These are phyloP conservation scores for Theristicus caerulescens DNA, from an alignment of 2,113 vertebrate genomes.

Conservation along the genomic window DNA sequence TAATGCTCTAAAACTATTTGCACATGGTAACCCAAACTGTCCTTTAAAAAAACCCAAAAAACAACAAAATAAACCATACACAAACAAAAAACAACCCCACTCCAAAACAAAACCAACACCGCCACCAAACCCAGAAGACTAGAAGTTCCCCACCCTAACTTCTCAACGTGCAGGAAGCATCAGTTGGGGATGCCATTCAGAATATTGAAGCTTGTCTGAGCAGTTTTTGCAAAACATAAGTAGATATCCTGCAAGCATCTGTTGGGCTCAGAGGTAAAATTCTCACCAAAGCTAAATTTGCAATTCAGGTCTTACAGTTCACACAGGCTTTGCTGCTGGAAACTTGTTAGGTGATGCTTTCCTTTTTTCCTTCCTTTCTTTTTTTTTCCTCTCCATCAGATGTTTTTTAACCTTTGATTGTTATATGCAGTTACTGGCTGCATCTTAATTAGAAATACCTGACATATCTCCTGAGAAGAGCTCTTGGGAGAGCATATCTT, in stretches of 20 bases:
- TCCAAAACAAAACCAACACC: neutral
- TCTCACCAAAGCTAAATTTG: neutral
- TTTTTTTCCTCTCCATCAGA: too few relatives aligned
- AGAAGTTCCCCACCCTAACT: neutral
- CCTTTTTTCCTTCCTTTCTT: too few relatives aligned
- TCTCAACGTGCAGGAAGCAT: neutral
- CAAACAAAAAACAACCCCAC: neutral
- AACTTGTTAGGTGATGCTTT: neutral
- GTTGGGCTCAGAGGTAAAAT: neutral
- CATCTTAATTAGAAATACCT: neutral
- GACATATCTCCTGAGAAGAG: neutral
- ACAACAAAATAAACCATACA: neutral
- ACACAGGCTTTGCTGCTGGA: neutral
- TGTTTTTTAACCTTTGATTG: neutral
- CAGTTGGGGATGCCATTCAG: accelerated
- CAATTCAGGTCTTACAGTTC: neutral
- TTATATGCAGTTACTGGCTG: neutral
- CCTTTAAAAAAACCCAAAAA: neutral
- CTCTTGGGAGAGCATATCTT: neutral
- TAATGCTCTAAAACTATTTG: neutral
- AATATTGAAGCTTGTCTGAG: neutral
- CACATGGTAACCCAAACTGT: accelerated
- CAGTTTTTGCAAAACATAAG: neutral
- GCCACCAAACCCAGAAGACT: neutral
- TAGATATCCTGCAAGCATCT: neutral